These are phyloP conservation scores for Lophius piscatorius DNA, from an alignment of 2,113 vertebrate species.

Conservation along the genomic window DNA sequence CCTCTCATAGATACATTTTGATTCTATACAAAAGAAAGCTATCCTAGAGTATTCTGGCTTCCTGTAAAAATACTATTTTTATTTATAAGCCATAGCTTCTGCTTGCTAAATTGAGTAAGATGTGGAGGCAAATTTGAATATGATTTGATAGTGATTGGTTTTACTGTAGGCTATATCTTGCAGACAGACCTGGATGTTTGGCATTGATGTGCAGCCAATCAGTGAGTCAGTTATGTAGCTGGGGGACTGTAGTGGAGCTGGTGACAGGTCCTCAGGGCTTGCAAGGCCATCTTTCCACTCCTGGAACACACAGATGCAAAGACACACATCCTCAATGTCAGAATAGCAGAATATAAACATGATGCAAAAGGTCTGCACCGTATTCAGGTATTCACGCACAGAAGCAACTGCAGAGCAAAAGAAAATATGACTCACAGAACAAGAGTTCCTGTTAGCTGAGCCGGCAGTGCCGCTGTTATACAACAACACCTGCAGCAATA, in stretches of 20 bases:
- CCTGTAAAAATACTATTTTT: no score
- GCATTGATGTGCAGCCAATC: conserved; percentile 68
- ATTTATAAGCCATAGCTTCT: no score
- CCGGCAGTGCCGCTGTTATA: conserved; percentile 29
- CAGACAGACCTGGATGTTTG: conserved; percentile 70
- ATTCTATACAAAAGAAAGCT: neutral
- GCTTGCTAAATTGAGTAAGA: no score
- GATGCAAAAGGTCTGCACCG: conserved; percentile 3
- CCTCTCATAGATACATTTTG: neutral
- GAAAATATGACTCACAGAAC: conserved; percentile 13
- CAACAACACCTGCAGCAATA: conserved; percentile 27
- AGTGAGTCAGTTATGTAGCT: conserved; percentile 72
- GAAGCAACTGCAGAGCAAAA: conserved; percentile 5
- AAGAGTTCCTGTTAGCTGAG: conserved; percentile 22
- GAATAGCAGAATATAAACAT: conserved; percentile 20
- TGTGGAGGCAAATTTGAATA: no score
- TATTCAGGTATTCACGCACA: neutral
- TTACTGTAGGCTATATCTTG: neutral
- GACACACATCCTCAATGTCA: conserved; percentile 1
- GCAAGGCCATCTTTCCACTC: conserved; percentile 79
- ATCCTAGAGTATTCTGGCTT: no score
- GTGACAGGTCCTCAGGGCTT: conserved; percentile 73
- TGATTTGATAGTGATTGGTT: no score
- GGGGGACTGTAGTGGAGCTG: conserved; percentile 72
- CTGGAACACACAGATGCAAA: conserved; percentile 59